Percentiles rank a stretch among this genome's conserved stretches.
phyloP scores from a whole-genome alignment of 2,888 invertebrate species.

The Leuctra nigra region DNA sequence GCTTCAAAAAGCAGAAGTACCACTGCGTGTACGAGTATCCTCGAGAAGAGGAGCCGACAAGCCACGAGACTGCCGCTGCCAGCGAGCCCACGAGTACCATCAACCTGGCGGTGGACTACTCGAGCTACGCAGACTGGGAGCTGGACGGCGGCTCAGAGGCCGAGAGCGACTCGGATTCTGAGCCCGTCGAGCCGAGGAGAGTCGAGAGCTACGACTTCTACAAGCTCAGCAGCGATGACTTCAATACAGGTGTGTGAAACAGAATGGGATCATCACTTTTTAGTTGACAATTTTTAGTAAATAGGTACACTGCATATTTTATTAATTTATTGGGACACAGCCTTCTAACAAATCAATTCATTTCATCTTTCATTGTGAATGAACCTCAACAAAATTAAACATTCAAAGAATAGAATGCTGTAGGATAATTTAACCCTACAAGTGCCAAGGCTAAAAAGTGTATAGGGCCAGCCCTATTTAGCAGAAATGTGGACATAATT shows the following conservation, averaged over 20 bases:
- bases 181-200: background rate
- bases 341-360: too few relatives aligned
- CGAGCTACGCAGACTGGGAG: conserved; percentile 35
- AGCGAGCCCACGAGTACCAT: background rate
- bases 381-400: too few relatives aligned
- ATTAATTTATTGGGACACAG: too few relatives aligned
- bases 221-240: conserved; percentile 31
- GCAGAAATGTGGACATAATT: too few relatives aligned
- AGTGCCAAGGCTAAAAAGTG: too few relatives aligned
- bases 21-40: conserved; percentile 82
- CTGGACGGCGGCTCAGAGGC: conserved; percentile 25
- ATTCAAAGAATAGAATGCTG: too few relatives aligned
- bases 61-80: conserved; percentile 34
- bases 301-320: too few relatives aligned
- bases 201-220: conserved; percentile 27
- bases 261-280: too few relatives aligned
- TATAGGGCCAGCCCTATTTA: too few relatives aligned
- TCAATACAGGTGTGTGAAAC: conserved; percentile 32
- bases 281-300: too few relatives aligned
- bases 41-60: conserved; percentile 50
- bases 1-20: conserved; percentile 77
- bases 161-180: conserved; percentile 28
- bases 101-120: conserved; percentile 32
- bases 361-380: too few relatives aligned
- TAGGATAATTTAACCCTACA: too few relatives aligned